Conservation (phyloP, 2,888 invertebrate species). For the Stramonita haemastoma region DNA sequence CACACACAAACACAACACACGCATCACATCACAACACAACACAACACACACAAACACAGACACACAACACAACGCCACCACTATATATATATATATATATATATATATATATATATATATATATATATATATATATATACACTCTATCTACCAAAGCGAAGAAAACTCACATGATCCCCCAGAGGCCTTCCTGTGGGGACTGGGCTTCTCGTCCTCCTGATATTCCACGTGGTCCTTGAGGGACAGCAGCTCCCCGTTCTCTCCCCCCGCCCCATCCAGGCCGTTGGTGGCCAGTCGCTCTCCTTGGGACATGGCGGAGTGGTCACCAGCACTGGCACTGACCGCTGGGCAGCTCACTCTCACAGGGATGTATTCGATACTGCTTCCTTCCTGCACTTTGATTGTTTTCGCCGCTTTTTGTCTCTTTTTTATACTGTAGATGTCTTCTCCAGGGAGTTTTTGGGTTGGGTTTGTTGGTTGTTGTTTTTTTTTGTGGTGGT, state of each 20-base stretch:
- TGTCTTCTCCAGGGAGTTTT: background rate
- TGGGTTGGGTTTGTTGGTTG: background rate
- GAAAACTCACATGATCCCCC: conserved; percentile 28
- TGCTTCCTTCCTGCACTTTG: conserved; percentile 24
- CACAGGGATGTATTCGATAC: conserved; percentile 25
- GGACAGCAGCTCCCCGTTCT: conserved; percentile 59
- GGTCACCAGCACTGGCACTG: background rate
- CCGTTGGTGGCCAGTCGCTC: conserved; percentile 46
- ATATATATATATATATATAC: too few relatives aligned
- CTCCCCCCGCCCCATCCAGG: conserved; percentile 49
- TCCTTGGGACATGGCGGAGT: conserved; percentile 40
- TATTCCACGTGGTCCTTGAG: conserved; percentile 53
- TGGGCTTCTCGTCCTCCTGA: conserved; percentile 42
- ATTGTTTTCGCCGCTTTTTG: background rate
- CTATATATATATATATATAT: too few relatives aligned
- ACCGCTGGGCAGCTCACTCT: background rate
- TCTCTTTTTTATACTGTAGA: background rate
- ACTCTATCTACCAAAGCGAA: background rate
- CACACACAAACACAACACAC: too few relatives aligned
- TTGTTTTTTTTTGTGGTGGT: background rate
- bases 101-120: too few relatives aligned
- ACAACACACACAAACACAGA: background rate
- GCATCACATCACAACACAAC: background rate
- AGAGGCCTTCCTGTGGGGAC: conserved; percentile 16
- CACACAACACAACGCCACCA: too few relatives aligned